Percentiles rank a stretch among this genome's conserved stretches.
phyloP scores from a whole-genome alignment of 2,888 invertebrate species.

The Melinaea marsaeus region DNA sequence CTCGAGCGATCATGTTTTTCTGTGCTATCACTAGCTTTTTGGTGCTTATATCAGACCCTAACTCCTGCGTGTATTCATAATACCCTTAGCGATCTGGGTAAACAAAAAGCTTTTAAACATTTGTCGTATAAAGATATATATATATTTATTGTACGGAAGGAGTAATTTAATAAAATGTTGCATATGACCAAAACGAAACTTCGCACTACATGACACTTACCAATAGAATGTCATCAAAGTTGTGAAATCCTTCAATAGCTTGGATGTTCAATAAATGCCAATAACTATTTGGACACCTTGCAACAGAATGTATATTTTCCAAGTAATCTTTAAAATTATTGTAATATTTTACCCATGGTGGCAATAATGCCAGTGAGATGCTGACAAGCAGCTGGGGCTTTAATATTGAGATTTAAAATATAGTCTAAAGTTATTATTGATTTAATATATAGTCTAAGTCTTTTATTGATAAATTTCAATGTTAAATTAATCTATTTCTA shows the following conservation, averaged over 20 bases:
- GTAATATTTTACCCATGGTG: slow-evolving; percentile 63
- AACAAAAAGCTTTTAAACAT: slow-evolving; percentile 5
- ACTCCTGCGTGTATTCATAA: slow-evolving; percentile 82
- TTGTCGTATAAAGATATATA: not conserved
- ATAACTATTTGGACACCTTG: too few relatives aligned
- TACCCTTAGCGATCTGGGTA: slow-evolving; percentile 75
- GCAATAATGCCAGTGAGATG: slow-evolving; percentile 77
- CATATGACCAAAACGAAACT: slow-evolving; percentile 7
- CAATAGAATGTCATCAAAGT: slow-evolving; percentile 56
- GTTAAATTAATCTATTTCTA: too few relatives aligned
- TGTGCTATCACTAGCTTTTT: slow-evolving; percentile 75
- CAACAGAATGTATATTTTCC: not conserved
- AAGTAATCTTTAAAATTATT: not conserved
- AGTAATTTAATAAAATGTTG: too few relatives aligned
- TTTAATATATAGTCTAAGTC: too few relatives aligned
- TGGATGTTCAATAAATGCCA: slow-evolving; percentile 44
- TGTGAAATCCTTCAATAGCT: slow-evolving; percentile 55
- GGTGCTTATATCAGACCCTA: slow-evolving; percentile 70
- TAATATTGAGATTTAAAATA: slow-evolving; percentile 64
- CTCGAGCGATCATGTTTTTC: slow-evolving; percentile 74
- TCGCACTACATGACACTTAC: slow-evolving; percentile 39
- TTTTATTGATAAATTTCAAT: too few relatives aligned
- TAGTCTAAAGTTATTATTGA: slow-evolving; percentile 64
- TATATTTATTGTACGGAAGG: too few relatives aligned
- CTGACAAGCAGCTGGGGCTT: slow-evolving; percentile 64